Evolutionary conservation across 64 coral and sea anemone species (phyloP).

Genomic region (Platygyra sinensis): DNA sequence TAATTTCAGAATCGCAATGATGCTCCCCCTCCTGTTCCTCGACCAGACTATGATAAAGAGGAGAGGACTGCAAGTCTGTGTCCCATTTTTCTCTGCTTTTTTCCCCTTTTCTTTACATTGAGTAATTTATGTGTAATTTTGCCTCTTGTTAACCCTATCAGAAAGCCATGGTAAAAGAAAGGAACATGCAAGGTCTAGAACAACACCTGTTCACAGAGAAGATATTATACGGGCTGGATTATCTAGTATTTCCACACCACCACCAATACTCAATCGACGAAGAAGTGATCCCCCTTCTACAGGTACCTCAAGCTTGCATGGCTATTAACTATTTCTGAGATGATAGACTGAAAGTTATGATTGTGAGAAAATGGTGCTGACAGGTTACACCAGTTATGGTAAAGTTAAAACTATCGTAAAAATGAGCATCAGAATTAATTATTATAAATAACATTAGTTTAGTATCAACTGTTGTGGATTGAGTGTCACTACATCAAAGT

Average conservation of each 20-base stretch:
- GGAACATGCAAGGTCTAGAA: neutral
- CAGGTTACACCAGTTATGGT: no score
- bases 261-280: neutral
- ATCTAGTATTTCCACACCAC: neutral
- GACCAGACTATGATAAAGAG: constrained; percentile 2
- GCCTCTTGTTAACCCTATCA: neutral
- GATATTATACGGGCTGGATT: neutral
- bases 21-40: neutral
- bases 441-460: no score
- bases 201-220: constrained; percentile 4
- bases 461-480: no score
- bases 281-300: neutral
- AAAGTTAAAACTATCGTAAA: no score
- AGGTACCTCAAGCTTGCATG: neutral
- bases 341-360: no score
- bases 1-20: neutral
- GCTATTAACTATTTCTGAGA: neutral
- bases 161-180: neutral
- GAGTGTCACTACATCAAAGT: no score
- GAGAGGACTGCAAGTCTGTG: neutral
- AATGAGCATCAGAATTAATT: no score
- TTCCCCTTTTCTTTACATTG: no score
- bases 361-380: no score
- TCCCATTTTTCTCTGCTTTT: no score
- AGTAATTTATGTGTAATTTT: no score